Conservation (phyloP, 2,797 vertebrate species). For the Calcarius lapponicus region DNA sequence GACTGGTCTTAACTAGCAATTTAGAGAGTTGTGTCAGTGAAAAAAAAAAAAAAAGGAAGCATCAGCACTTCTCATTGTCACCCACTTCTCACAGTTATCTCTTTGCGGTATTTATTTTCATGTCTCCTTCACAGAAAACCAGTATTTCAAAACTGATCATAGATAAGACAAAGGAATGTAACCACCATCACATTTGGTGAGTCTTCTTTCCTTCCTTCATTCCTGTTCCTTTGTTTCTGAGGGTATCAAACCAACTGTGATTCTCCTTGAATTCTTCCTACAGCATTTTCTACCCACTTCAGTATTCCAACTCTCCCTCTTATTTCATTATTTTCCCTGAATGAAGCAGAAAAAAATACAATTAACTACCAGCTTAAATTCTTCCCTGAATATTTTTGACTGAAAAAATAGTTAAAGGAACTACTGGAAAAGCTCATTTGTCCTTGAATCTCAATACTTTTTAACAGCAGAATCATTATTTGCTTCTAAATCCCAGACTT, state of each 20-base stretch:
- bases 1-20: not conserved
- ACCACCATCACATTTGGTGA: not conserved
- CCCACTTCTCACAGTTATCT: not conserved
- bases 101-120: not conserved
- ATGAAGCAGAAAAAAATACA: not conserved
- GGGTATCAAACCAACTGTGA: not conserved
- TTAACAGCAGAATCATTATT: not conserved
- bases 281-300: not conserved
- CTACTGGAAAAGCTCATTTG: not conserved
- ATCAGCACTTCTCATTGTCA: not conserved
- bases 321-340: not conserved
- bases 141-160: not conserved
- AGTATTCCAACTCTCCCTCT: not conserved
- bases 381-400: not conserved
- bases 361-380: not conserved
- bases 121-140: not conserved
- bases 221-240: not conserved
- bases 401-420: not conserved
- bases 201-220: not conserved
- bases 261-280: not conserved
- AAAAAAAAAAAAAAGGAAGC: not conserved
- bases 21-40: not conserved
- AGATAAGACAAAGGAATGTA: not conserved
- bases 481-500: not conserved
- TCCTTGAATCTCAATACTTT: not conserved